These are phyloP conservation scores for Tetragnatha versicolor DNA, from an alignment of 1,140 invertebrate genomes.

Conservation along the genomic window DNA sequence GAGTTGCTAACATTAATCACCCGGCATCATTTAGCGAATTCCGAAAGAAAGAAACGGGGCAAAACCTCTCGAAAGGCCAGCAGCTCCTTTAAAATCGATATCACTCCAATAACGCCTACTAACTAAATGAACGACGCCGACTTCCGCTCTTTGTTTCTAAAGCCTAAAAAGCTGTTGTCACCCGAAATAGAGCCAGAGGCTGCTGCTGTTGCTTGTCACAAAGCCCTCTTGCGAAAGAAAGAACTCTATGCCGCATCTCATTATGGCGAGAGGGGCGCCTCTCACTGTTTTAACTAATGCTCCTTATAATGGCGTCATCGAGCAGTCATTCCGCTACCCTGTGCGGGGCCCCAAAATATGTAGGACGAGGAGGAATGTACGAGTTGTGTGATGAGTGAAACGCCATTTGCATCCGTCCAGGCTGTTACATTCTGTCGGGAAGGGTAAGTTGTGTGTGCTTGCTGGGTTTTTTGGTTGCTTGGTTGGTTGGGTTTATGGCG, in stretches of 20 bases:
- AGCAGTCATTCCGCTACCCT: conserved; percentile 52
- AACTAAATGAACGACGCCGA: too few species aligned
- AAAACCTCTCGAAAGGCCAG: too few species aligned
- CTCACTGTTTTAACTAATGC: conserved; percentile 48
- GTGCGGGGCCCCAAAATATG: conserved; percentile 48
- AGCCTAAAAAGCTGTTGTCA: too few species aligned
- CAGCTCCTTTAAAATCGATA: too few species aligned
- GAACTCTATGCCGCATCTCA: conserved; percentile 11
- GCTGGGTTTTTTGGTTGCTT: background rate
- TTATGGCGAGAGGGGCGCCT: conserved; percentile 33
- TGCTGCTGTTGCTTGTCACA: too few species aligned
- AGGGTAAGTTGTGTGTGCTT: conserved; percentile 21
- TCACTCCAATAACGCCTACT: too few species aligned
- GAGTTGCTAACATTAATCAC: too few species aligned
- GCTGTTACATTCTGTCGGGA: conserved; percentile 30
- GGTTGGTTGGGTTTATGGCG: background rate
- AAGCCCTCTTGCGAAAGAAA: background rate
- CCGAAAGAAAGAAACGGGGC: too few species aligned
- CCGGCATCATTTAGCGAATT: too few species aligned
- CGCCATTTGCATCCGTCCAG: conserved; percentile 46
- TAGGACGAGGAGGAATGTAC: conserved; percentile 52
- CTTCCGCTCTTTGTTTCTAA: too few species aligned
- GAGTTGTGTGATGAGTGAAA: conserved; percentile 51
- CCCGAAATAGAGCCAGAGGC: too few species aligned
- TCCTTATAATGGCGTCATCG: conserved; percentile 49